Evolutionary conservation across 2,113 vertebrate genomes (phyloP).

Genomic region (Dinomys branickii): DNA sequence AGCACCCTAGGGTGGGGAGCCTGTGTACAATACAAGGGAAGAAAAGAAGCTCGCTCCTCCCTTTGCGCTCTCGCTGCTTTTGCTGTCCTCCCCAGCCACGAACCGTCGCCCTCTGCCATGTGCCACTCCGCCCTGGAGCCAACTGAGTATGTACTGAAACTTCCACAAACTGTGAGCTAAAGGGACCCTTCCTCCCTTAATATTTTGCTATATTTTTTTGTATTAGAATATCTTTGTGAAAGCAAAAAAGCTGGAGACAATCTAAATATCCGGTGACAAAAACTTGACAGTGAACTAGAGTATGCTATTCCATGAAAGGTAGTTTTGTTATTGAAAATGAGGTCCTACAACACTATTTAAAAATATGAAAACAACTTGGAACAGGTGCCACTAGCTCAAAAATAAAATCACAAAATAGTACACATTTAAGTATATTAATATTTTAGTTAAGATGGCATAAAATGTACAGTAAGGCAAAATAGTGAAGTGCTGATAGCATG

Average conservation of each 20-base stretch:
- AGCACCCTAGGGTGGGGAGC: not conserved
- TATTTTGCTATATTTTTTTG: not conserved
- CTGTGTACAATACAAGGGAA: not conserved
- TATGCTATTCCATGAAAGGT: not conserved
- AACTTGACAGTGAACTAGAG: not conserved
- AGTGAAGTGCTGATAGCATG: not conserved
- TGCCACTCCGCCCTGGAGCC: not conserved
- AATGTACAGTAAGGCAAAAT: not conserved
- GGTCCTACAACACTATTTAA: not conserved
- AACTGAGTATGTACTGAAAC: not conserved
- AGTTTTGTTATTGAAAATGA: not conserved
- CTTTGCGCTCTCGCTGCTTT: not conserved
- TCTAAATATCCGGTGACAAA: not conserved
- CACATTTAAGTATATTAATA: not conserved
- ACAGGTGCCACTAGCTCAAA: not conserved
- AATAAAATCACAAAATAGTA: not conserved
- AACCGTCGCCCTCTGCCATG: not conserved
- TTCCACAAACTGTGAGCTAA: not conserved
- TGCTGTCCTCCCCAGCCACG: not conserved
- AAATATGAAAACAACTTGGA: constrained; percentile 2
- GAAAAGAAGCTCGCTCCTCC: not conserved
- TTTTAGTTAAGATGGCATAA: not conserved
- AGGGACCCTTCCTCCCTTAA: not conserved
- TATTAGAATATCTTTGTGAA: not conserved
- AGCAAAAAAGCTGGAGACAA: not conserved